Conservation (phyloP, 37 sponge, comb jelly and placozoan genomes). For the Oopsacas minuta region DNA sequence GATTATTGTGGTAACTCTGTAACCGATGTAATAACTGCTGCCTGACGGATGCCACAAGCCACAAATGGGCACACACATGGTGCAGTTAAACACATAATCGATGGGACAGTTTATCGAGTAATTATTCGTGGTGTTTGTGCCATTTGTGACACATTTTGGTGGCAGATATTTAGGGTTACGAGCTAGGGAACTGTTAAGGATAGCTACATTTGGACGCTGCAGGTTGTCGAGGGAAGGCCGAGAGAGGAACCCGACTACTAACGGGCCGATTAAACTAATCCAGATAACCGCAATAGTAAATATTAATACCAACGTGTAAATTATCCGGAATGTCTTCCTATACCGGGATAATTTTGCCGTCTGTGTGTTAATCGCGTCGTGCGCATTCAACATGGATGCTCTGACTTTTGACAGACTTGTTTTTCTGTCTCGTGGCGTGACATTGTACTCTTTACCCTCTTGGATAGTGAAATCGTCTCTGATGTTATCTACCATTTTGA, state of each 20-base stretch:
- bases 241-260: background rate
- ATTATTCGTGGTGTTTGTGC: background rate
- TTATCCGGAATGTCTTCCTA: background rate
- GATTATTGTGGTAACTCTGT: background rate
- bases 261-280: constrained; percentile 4
- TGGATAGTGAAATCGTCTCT: no score
- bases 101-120: background rate
- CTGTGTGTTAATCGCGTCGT: background rate
- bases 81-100: background rate
- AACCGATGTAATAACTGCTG: background rate
- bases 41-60: background rate
- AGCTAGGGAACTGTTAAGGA: background rate
- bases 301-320: background rate
- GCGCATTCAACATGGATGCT: background rate
- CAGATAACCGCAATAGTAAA: background rate
- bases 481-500: no score
- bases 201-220: background rate
- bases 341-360: background rate
- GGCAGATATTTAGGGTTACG: background rate
- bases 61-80: constrained; percentile 15
- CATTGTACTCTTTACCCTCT: no score
- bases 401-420: background rate
- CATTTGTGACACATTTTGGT: background rate
- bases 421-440: background rate
- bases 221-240: background rate